Evolutionary conservation across 2,888 invertebrate genomes (phyloP), one percentile per base, ranked within the genome.

Genomic region (Tricholauxania praeusta): DNA sequence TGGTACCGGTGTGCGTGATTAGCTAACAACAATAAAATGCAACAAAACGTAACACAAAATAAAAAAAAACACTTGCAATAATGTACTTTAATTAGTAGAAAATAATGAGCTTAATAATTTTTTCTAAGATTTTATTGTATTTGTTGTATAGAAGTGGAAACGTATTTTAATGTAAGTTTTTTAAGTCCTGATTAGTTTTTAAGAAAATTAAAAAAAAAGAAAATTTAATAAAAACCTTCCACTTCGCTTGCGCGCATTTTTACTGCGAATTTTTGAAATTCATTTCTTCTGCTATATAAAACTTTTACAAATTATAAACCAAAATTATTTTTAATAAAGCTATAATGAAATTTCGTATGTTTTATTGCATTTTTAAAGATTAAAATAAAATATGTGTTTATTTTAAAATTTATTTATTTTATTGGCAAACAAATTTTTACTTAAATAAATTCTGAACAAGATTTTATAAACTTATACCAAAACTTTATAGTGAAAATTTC

Each of bases 1-100:
- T 82, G 94, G 94, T 67, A 94, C 93, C 64, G 94, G 94, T 59
- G 89, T 92, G 79, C 89, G 93, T 83, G 92, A 92, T 66, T 80
- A 80, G 75, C 81, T 80, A 81, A 75, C 28, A 39, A 19, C 22
- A 67, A 57, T 14, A 57, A 55, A 19, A 22, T 57, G 19, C 8
- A 60, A 65, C 14, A 65, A 32, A 48, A 52, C 5, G 15, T 52
- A 62, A 53, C 14, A 59, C 14, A 67, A 66, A 66, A 3, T n/a
- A 62, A 53, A 14, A 67, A 81, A 76, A 57, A 60, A 57, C 49
- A 65, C 66, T 66, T 72, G 67, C 32, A 64, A 71, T 67, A 72
- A 72, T 64, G 69, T 74, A 70, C 66, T 74, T 72, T 68, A 70
- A 60, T 70, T 32, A 72, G 17, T 15, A 32, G 17, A 15, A 32